These are phyloP conservation scores for Tetanocera ferruginea DNA, from an alignment of 2,888 invertebrate genomes.

Conservation along the genomic window DNA sequence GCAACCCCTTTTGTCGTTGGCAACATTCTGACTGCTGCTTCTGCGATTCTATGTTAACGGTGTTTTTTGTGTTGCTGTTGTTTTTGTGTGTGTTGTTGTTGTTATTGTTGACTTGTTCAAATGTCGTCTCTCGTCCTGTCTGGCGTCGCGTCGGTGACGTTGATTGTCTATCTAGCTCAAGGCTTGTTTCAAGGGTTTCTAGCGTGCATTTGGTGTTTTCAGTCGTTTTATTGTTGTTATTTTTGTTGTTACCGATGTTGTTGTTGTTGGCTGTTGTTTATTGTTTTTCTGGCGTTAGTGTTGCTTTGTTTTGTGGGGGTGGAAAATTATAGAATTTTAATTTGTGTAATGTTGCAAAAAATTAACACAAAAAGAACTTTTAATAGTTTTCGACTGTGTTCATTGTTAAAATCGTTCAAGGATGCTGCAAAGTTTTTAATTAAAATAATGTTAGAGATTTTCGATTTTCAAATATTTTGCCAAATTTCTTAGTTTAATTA, in stretches of 20 bases:
- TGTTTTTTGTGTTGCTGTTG: neutral
- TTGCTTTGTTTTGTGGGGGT: neutral
- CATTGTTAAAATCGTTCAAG: no score
- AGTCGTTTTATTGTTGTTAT: neutral
- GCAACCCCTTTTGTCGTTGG: slow-evolving; percentile 12
- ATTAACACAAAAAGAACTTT: slow-evolving; percentile 1
- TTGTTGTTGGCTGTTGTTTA: neutral
- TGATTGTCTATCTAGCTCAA: slow-evolving; percentile 23
- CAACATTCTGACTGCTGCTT: slow-evolving; percentile 1
- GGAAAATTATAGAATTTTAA: slow-evolving; percentile 33
- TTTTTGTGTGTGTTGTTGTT: slow-evolving; percentile 24
- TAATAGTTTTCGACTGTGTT: neutral
- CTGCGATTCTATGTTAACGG: neutral
- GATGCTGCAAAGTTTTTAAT: no score
- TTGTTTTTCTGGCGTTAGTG: slow-evolving; percentile 11
- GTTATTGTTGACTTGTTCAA: slow-evolving; percentile 33
- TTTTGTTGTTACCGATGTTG: neutral
- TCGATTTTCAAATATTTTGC: no score
- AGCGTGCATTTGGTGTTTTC: neutral
- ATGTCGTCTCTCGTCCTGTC: slow-evolving; percentile 18
- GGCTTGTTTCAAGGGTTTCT: slow-evolving; percentile 5
- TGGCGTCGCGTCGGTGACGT: slow-evolving; percentile 18
- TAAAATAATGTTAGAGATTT: no score
- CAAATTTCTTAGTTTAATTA: no score
- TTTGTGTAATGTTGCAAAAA: slow-evolving; percentile 38